Evolutionary conservation across 2,888 invertebrate species (phyloP), one percentile per base, ranked within the genome.

Genomic region (Unio pictorum): DNA sequence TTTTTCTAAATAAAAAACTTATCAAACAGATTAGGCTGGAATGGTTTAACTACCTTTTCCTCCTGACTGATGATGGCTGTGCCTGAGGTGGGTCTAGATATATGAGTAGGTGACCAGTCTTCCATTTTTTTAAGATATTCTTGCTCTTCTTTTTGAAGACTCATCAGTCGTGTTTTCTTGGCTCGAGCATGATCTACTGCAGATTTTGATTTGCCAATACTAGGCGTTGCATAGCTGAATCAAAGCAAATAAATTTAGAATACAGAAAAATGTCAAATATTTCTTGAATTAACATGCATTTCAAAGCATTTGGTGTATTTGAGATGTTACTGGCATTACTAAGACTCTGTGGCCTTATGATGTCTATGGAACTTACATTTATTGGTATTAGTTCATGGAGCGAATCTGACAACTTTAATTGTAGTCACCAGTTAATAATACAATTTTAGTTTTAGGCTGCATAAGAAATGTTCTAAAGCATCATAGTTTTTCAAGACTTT

Each of bases 201-300:
- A 20, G 84, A 80, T 72, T 86, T 88, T 7, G 82, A 83, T 69
- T 87, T 86, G 3, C 78, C 75, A 26, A 79, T 66, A 54, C 85
- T 85, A 68, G 74, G 75, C 7, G 80, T 66, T 3, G 80, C 75
- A 72, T 81, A 86, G 60, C 86, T 86, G 68, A 26, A 45, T 45
- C 45, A 45, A 45, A 45, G 8, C 3, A 67, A 68, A 7, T 17
- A 8, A 17, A 67, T 45, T 23, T 56, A 4, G 30, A 28, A 23
- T 64, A 17, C 34, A 30, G 45, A 61, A 20, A 28, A 63, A 18
- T 15, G 1, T 8, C 55, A 17, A 55, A 55, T n/a, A 18, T 64
- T 20, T 64, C 30, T 45, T 64, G 55, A 20, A 20, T 18, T 55
- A 15, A 45, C 17, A 20, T n/a, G 18, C n/a, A 45, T 45, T 45